These are phyloP conservation scores for Cairina moschata DNA, from an alignment of 2,113 vertebrate species.

Conservation along the genomic window DNA sequence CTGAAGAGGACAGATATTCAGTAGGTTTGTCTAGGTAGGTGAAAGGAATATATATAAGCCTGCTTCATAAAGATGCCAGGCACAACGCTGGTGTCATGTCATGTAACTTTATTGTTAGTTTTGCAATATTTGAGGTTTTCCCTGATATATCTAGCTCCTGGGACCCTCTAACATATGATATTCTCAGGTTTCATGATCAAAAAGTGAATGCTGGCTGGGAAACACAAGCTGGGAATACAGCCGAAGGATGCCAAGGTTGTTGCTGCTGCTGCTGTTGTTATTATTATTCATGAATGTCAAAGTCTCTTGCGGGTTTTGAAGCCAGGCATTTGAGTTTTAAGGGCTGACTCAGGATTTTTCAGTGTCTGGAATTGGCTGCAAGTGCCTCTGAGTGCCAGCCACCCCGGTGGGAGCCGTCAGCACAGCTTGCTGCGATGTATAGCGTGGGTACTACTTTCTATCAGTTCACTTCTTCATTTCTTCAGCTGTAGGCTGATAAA, in stretches of 20 bases:
- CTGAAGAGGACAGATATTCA: background rate
- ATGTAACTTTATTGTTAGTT: background rate
- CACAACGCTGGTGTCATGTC: background rate
- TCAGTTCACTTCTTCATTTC: background rate
- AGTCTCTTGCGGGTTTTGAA: constrained; percentile 2
- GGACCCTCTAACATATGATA: background rate
- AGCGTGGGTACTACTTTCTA: background rate
- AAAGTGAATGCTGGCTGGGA: background rate
- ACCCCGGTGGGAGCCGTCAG: background rate
- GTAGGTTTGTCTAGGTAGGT: background rate
- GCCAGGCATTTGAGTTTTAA: background rate
- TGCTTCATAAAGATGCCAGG: background rate
- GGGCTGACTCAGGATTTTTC: constrained; percentile 13
- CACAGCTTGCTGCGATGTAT: background rate
- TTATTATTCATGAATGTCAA: constrained; percentile 5
- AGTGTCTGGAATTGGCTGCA: background rate
- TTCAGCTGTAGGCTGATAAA: background rate
- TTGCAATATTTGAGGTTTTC: background rate
- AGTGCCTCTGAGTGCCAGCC: background rate
- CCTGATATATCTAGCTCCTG: background rate
- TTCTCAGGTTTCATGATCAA: background rate
- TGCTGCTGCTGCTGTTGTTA: background rate
- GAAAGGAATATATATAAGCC: background rate
- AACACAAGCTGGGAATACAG: background rate
- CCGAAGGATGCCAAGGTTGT: background rate